Base-by-base conservation (phyloP, 1,140 invertebrate species). In the Nomia melanderi region DNA sequence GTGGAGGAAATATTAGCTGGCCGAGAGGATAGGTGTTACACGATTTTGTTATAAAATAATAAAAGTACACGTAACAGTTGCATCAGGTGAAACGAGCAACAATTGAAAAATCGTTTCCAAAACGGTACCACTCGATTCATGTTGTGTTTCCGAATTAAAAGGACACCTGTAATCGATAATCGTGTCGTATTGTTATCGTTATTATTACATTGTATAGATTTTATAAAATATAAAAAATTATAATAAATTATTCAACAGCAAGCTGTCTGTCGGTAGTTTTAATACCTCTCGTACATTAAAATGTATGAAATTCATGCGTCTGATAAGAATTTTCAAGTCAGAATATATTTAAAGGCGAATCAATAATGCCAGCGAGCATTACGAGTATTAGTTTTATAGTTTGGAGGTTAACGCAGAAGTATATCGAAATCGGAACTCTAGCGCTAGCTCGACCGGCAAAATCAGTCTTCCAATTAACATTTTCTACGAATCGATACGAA, bases 381-480 rank as follows among this genome's bases (percentile, higher is more conserved):
- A 39, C 25, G 33, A 41, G 57, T 17, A 20, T 31, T 56, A 50
- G 44, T 66, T 60, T 82, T 50, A 64, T 69, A 71, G n/a, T 69
- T 82, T 82, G 60, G 56, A 79, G 78, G 77, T 82, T 80, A 82
- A 79, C 66, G 50, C 53, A 79, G 39, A 62, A 69, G 59, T 50
- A 33, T 69, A 66, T 74, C 53, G 41, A 67, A 75, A 25, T 76
- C 20, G 39, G 64, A 74, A 72, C 69, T 74, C 36, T 3, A n/a
- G 39, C 12, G n/a, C 64, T 65, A 33, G 23, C 6, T 54, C 64
- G 27, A n/a, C 36, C 17, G 27, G 25, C 1, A 23, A 73, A 74
- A 53, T 12, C 14, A 33, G 33, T 60, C 23, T 1, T 3, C 3
- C 27, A 17, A 56, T 78, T 47, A 63, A 11, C 12, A 72, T 53